Evolutionary conservation across 2,113 vertebrate species (phyloP), one percentile per base, ranked within the genome.

Genomic region (Hepsetus odoe): DNA sequence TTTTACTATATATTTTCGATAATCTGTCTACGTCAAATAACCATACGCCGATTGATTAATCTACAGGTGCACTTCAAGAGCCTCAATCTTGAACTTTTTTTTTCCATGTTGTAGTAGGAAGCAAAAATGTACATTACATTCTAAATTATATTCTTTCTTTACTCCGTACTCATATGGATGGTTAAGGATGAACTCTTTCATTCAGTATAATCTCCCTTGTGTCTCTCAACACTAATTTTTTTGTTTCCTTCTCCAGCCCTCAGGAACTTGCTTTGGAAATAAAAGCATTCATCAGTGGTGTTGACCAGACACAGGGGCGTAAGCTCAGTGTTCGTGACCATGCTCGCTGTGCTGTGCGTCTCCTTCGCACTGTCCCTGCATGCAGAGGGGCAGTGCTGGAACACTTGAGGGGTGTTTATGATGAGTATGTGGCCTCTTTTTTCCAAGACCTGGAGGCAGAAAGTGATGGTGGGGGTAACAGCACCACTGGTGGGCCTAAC

Each of bases 261-360:
- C 95, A 97, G 91, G 95, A 97, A 81, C 91, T 97, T 35, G 92
- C 94, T 4, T 95, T 94, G 87, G 95, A 98, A 87, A 95, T 98
- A 76, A 98, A 97, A 83, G 94, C 96, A 3, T 97, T 98, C 81
- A 93, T 98, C 74, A 97, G 93, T 0, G 96, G 96, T 0, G 75
- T 95, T 0, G 96, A 98, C 82, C 92, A 93, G 0, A 80, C 90
- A 1, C 91, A 95, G 44, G 96, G 96, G 0, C 94, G 95, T 3
- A 95, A 97, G 1, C 94, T 98, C 9, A 94, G 94, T 0, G 88
- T 94, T 0, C 86, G 94, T 0, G 96, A 96, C 7, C 96, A 98
- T 12, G 96, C 96, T 5, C 94, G 95, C 24, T 96, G 96, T 30
- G 95, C 95, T 0, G 91, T 97, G 8, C 92, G 96, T 1, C 89